These are phyloP conservation scores for Alces alces DNA, from an alignment of 2,113 vertebrate species.

Conservation along the genomic window DNA sequence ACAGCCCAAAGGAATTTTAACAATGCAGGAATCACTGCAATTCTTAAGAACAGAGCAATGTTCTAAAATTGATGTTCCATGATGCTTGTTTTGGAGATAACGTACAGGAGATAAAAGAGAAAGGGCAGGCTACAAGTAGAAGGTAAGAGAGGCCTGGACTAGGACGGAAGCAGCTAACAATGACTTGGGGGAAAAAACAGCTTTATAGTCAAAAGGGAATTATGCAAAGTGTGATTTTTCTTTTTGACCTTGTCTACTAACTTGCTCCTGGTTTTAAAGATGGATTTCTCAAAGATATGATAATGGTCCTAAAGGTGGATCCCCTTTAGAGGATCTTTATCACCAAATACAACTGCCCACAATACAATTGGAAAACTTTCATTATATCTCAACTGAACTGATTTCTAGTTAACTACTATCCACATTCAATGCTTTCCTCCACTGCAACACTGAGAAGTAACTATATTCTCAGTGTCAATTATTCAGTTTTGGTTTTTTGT, in stretches of 20 bases:
- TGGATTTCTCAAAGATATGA: neutral
- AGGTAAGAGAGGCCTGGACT: neutral
- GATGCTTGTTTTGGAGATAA: neutral
- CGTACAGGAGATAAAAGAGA: neutral
- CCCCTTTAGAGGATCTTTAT: neutral
- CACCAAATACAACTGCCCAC: neutral
- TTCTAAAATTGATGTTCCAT: neutral
- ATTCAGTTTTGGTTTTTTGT: neutral
- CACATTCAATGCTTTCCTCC: neutral
- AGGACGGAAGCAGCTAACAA: neutral
- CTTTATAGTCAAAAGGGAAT: neutral
- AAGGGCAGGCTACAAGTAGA: neutral
- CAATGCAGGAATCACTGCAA: neutral
- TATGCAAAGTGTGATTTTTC: neutral
- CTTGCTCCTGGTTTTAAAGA: neutral
- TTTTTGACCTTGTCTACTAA: neutral
- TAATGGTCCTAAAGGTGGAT: neutral
- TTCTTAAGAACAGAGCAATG: neutral
- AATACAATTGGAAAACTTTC: neutral
- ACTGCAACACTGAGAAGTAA: constrained; percentile 13
- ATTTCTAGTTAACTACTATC: constrained; percentile 20
- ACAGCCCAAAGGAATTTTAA: neutral
- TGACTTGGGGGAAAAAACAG: neutral
- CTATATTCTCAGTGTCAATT: neutral
- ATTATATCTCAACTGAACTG: neutral